Evolutionary conservation across 2,113 vertebrate genomes (phyloP).

Genomic region (Clinocottus analis): DNA sequence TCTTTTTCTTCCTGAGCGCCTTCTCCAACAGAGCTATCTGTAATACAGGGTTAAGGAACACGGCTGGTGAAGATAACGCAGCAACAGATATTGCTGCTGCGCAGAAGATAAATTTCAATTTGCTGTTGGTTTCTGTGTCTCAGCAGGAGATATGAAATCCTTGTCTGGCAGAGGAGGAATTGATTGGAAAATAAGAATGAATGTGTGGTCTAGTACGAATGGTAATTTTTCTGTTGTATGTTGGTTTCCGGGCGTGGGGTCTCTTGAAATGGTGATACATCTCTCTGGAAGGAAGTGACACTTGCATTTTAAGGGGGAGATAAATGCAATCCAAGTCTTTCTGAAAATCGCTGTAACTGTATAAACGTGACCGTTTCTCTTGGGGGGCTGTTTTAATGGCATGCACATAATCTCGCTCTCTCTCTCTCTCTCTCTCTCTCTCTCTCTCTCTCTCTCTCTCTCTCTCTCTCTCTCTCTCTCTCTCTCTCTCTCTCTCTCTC

Average conservation of each 20-base stretch:
- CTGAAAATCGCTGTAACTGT: constrained; percentile 62
- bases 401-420: constrained; percentile 70
- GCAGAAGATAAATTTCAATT: constrained; percentile 82
- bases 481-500: constrained; percentile 32
- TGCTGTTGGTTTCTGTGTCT: constrained; percentile 79
- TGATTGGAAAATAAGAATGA: constrained; percentile 80
- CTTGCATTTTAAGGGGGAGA: constrained; percentile 56
- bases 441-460: constrained; percentile 32
- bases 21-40: constrained; percentile 60
- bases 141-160: constrained; percentile 77
- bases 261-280: constrained; percentile 68
- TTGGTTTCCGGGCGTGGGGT: constrained; percentile 54
- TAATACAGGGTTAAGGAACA: constrained; percentile 75
- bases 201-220: constrained; percentile 67
- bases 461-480: constrained; percentile 32
- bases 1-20: constrained; percentile 31
- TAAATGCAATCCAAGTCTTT: constrained; percentile 71
- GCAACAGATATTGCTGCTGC: constrained; percentile 76
- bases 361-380: constrained; percentile 72
- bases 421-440: constrained; percentile 32
- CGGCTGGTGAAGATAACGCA: constrained; percentile 71
- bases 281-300: constrained; percentile 65
- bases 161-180: constrained; percentile 76
- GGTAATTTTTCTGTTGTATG: constrained; percentile 49
- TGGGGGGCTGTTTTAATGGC: constrained; percentile 78